Base-by-base conservation (phyloP, 1,140 invertebrate species). In the Manduca sexta region DNA sequence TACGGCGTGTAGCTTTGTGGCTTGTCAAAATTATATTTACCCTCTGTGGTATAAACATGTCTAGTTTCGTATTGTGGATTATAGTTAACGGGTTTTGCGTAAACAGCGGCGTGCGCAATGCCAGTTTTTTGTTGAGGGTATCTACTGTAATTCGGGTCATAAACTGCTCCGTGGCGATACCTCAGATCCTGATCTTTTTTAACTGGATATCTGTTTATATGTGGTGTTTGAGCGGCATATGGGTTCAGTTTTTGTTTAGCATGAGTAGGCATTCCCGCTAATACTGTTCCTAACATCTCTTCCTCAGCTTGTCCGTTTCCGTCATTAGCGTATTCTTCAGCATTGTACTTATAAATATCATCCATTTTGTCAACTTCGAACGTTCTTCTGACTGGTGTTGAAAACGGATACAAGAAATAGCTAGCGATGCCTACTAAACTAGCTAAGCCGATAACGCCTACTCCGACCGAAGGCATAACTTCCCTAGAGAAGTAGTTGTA, bases 401-500 rank as follows among this genome's bases (percentile, higher is more conserved):
- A 87, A 56, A 93, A 93, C 6, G 93, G 92, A 80, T 92, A 93
- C 10, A 93, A 79, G 64, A 93, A 92, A 49, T 93, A 92, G 18
- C 92, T 91, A 17, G 92, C 92, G 21, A 94, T 71, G 11, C 93
- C 93, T 10, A 91, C 90, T 29, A 91, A 87, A 10, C 93, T 87
- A 33, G 92, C 90, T 30, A 93, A 69, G 5, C 92, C 92, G 12
- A 93, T 89, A 13, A 93, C 74, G 64, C 93, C 92, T 1, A 94
- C 90, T 13, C 93, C 92, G 12, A 94, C 91, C 46, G 91, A 92
- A 0, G 92, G 92, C 90, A 94, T 93, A 0, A 94, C 91, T 86
- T 93, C 93, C 61, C 92, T 86, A 6, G 92, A 92, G 14, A 94
- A 73, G 60, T 93, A 94, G 65, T 93, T 93, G 57, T 93, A 94